Evolutionary conservation across 2,888 invertebrate genomes (phyloP).

Genomic region (Anoplius nigerrimus): DNA sequence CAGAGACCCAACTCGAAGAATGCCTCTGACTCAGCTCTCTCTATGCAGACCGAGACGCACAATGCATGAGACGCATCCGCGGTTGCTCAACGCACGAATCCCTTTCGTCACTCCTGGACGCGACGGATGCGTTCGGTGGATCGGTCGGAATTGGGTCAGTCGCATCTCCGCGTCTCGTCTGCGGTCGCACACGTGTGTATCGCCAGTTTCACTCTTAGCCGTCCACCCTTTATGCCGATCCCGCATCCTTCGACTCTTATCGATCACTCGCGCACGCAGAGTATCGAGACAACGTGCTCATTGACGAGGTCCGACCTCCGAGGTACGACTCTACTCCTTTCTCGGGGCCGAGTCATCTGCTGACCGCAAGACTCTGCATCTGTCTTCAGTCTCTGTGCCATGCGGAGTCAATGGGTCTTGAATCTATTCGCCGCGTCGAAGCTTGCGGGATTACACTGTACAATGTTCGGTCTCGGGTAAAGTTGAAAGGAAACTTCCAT

Average conservation of each 20-base stretch:
- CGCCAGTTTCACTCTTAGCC: constrained; percentile 14
- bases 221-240: constrained; percentile 8
- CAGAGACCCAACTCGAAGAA: no score
- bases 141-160: constrained; percentile 56
- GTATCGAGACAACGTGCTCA: not conserved
- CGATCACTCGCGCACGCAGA: constrained; percentile 11
- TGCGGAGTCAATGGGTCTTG: constrained; percentile 2
- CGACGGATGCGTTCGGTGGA: not conserved
- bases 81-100: constrained; percentile 31
- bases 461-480: no score
- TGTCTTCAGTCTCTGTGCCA: constrained; percentile 23
- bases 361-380: constrained; percentile 49
- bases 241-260: constrained; percentile 18
- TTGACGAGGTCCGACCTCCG: not conserved
- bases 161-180: constrained; percentile 35
- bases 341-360: constrained; percentile 11
- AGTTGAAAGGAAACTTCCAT: no score
- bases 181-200: constrained; percentile 48
- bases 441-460: no score
- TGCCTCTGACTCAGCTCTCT: no score
- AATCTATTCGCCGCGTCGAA: no score
- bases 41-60: not conserved
- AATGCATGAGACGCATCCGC: constrained; percentile 9
- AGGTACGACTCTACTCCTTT: not conserved
- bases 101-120: constrained; percentile 30